Evolutionary conservation across 2,113 vertebrate genomes (phyloP), one percentile per base, ranked within the genome.

Genomic region (Paradoxurus hermaphroditus): DNA sequence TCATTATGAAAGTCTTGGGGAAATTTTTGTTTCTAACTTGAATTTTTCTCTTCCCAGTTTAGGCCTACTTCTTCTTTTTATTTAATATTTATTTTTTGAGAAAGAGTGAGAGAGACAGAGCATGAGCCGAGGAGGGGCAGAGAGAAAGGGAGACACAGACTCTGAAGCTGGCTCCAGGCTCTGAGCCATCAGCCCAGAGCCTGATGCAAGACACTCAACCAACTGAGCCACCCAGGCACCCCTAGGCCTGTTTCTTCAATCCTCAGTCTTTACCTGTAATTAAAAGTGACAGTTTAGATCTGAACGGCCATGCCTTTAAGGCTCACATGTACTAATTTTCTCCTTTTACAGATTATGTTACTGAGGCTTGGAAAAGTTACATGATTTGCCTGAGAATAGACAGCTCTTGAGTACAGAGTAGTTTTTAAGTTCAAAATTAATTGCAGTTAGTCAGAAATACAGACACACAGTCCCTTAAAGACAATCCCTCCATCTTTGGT

Each of bases 221-320:
- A 59, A 25, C 56, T 23, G 56, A 59, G 56, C 19, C 21, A 59
- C 56, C 56, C 7, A 59, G 56, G 21, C 21, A 21, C 56, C 6
- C 21, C 56, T 36, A 39, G 86, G 46, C 36, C 49, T 73, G 2
- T 85, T 85, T 92, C 65, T 96, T 75, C 29, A 84, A 46, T 85
- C 72, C n/a, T 90, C 36, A 72, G 39, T 90, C 49, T 81, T 87
- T 62, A 78, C 44, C 25, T 94, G 16, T 85, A 85, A 75, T 46
- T 75, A 89, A 91, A 65, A 93, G 49, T 70, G 81, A 51, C 15
- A 65, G 0, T 21, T 86, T 84, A 65, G 44, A 49, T 87, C 34
- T 90, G 77, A 94, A n/a, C 4, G 18, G 49, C n/a, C n/a, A n/a
- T n/a, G 34, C 49, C 41, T 92, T 89, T 85, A 90, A 83, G 93